Evolutionary conservation across 2,797 vertebrate species (phyloP), one percentile per base, ranked within the genome.

Genomic region (Falco biarmicus): DNA sequence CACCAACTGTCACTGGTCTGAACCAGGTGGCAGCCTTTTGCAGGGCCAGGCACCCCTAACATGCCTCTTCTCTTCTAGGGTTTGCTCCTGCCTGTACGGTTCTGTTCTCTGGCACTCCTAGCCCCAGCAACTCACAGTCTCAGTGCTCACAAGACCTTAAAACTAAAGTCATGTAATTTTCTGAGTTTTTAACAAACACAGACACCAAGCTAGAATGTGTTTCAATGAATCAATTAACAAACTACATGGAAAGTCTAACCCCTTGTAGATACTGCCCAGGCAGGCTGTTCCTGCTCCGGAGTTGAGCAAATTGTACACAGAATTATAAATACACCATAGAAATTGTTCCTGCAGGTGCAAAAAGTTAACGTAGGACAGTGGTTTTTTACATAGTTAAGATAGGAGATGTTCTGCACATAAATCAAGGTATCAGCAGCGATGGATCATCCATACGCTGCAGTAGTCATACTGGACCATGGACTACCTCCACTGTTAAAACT

Each of bases 171-270:
- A 34, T 3, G 0, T n/a, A 15, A 69, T 76, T 59, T 57, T 71
- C 41, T 50, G 64, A 74, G 32, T 64, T 68, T n/a, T 15, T 34
- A 92, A 75, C 45, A 60, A 79, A 94, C 11, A 45, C 13, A 84
- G 29, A 61, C 43, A 69, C 39, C 56, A 75, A 74, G 24, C 31
- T 18, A 47, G 9, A 43, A 69, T 34, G 56, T 3, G 2, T 85
- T 82, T 87, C 87, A 83, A 87, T 60, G 22, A 95, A 64, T 37
- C 28, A 76, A 64, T 74, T 87, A 91, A 74, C 37, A 85, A 71
- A 28, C 18, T 64, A 34, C 15, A 73, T 19, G 71, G 56, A 91
- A 90, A 87, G 91, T 51, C 15, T 51, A 18, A 7, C 12, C 68
- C 41, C 11, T 89, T 78, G 50, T 75, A 51, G 53, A 73, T 74